A percentile compares a stretch with the other conserved stretches of the same genome.
phyloP scores from a whole-genome alignment of 1,140 invertebrate species.

The Archivesica marissinica region DNA sequence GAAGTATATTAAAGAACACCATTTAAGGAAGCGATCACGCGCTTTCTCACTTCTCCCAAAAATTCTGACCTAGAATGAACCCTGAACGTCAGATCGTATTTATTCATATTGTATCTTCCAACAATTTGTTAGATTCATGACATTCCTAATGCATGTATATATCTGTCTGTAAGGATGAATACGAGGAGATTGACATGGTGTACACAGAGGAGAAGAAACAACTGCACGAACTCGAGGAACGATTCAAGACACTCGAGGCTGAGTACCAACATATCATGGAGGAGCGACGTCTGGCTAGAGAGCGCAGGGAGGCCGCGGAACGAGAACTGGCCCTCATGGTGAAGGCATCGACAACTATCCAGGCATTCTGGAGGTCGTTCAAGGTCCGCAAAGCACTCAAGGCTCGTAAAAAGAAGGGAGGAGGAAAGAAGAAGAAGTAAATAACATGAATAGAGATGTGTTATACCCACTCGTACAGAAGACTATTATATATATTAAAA shows the following conservation, averaged over 20 bases:
- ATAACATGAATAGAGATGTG: too few relatives aligned
- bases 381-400: constrained; percentile 83
- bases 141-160: too few relatives aligned
- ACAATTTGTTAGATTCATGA: too few relatives aligned
- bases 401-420: constrained; percentile 81
- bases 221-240: constrained; percentile 82
- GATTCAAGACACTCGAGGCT: constrained; percentile 82
- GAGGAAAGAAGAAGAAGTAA: constrained; percentile 77
- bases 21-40: too few relatives aligned
- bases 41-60: too few relatives aligned
- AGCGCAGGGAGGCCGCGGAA: constrained; percentile 80
- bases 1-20: too few relatives aligned
- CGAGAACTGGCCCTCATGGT: constrained; percentile 80
- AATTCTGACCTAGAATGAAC: too few relatives aligned
- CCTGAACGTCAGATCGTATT: too few relatives aligned
- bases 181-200: constrained; percentile 81
- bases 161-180: constrained; percentile 83
- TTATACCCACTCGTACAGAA: too few relatives aligned
- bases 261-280: constrained; percentile 83
- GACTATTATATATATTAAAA: too few relatives aligned
- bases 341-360: constrained; percentile 82
- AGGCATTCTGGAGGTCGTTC: constrained; percentile 84
- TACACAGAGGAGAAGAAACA: constrained; percentile 84
- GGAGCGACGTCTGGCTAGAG: constrained; percentile 77
- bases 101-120: too few relatives aligned